Conservation (phyloP, 2,888 invertebrate genomes). For the Agrochola lota region DNA sequence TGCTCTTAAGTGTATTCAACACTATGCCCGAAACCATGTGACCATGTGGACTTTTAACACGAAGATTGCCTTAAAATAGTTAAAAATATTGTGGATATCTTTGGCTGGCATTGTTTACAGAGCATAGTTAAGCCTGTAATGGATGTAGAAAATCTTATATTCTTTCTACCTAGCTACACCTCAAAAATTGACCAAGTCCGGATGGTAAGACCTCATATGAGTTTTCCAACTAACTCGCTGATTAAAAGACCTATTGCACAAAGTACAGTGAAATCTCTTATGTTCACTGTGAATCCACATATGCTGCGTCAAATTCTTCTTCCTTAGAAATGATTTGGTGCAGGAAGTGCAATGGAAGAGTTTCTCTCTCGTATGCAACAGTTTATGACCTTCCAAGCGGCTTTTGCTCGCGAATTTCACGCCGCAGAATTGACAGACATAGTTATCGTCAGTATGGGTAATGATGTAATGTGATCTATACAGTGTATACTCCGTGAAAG, state of each 20-base stretch:
- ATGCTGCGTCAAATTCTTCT: constrained; percentile 77
- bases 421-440: constrained; percentile 74
- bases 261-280: constrained; percentile 76
- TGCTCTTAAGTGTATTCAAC: not conserved
- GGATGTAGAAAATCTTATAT: not conserved
- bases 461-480: constrained; percentile 76
- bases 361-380: constrained; percentile 84
- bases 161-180: not conserved
- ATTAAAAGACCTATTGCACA: constrained; percentile 76
- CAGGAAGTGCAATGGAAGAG: constrained; percentile 85
- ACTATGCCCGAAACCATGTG: not conserved
- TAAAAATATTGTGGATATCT: not conserved
- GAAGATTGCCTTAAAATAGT: not conserved
- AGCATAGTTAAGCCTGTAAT: not conserved
- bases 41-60: not conserved
- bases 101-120: not conserved
- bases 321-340: constrained; percentile 78
- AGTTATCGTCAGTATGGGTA: constrained; percentile 74
- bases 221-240: constrained; percentile 76
- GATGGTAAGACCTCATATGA: constrained; percentile 80
- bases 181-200: constrained; percentile 75
- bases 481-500: constrained; percentile 65
- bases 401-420: constrained; percentile 76
- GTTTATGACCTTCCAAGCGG: constrained; percentile 81
- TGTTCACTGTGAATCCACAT: constrained; percentile 81